A percentile compares a stretch with the other conserved stretches of the same genome.
Conservation (phyloP, 2,113 vertebrate species). For the Corythornis madagascariensis region DNA sequence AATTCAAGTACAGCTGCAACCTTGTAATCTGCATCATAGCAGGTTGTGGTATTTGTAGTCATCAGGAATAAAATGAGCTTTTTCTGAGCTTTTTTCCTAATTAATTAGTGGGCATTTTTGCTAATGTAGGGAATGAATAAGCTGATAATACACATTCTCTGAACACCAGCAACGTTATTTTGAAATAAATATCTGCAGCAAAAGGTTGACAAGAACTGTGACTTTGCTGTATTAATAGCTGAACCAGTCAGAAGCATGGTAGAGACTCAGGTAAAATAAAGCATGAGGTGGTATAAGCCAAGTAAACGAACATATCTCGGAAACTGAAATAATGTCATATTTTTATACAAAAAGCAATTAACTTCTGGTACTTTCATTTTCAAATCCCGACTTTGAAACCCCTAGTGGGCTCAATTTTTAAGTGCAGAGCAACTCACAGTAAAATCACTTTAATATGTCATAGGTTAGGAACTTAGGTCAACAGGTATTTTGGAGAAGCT, state of each 20-base stretch:
- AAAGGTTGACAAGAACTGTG: neutral
- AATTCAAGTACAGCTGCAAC: neutral
- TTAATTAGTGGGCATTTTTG: neutral
- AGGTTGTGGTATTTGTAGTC: neutral
- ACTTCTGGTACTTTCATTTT: neutral
- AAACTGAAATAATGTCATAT: neutral
- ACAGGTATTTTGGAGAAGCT: neutral
- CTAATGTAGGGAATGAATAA: neutral
- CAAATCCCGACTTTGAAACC: neutral
- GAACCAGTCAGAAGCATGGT: neutral
- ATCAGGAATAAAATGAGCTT: neutral
- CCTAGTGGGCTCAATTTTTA: neutral
- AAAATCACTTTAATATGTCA: neutral
- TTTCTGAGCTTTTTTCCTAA: neutral
- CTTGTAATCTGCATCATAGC: neutral
- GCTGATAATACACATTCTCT: neutral
- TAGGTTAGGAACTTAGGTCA: neutral
- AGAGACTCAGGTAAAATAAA: neutral
- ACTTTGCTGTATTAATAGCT: neutral
- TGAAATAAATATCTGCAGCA: neutral
- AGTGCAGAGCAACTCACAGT: neutral
- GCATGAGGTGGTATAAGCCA: neutral
- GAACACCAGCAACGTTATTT: neutral
- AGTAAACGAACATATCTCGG: neutral
- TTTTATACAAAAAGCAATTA: slow-evolving; percentile 16